A percentile compares a stretch with the other conserved stretches of the same genome.
Evolutionary conservation across 2,888 invertebrate species (phyloP).

Genomic region (Alsophila aescularia): DNA sequence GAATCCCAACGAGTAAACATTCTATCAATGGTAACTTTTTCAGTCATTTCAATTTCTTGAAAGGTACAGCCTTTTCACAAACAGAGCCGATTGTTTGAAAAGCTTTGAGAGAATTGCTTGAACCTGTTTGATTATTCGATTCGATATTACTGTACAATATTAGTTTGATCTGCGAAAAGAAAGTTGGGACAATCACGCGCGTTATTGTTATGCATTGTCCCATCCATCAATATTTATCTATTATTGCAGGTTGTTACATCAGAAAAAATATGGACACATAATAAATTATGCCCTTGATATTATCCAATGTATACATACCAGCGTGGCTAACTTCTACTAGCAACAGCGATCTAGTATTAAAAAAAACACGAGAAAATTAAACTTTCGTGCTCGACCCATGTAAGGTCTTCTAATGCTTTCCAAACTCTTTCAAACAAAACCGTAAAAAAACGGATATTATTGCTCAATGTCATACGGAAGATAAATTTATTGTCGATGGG

Average conservation of each 20-base stretch:
- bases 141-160: too few relatives aligned
- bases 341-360: constrained; percentile 2
- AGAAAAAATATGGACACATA: not conserved
- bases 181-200: too few relatives aligned
- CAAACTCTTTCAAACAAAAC: constrained; percentile 16
- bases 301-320: not conserved
- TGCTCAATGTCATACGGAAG: constrained; percentile 31
- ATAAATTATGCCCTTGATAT: constrained; percentile 11
- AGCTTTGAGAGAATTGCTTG: too few relatives aligned
- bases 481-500: constrained; percentile 27
- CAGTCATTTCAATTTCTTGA: too few relatives aligned
- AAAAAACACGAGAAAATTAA: constrained; percentile 13
- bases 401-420: constrained; percentile 23
- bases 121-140: too few relatives aligned
- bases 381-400: constrained; percentile 23
- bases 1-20: too few relatives aligned
- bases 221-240: not conserved
- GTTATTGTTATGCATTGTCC: not conserved
- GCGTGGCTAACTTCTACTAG: constrained; percentile 2
- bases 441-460: constrained; percentile 16
- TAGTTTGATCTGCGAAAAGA: too few relatives aligned
- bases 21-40: too few relatives aligned
- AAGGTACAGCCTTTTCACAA: too few relatives aligned
- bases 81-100: too few relatives aligned
- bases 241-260: constrained; percentile 15